Evolutionary conservation across 2,888 invertebrate species (phyloP).

Genomic region (Plemyria rubiginata): DNA sequence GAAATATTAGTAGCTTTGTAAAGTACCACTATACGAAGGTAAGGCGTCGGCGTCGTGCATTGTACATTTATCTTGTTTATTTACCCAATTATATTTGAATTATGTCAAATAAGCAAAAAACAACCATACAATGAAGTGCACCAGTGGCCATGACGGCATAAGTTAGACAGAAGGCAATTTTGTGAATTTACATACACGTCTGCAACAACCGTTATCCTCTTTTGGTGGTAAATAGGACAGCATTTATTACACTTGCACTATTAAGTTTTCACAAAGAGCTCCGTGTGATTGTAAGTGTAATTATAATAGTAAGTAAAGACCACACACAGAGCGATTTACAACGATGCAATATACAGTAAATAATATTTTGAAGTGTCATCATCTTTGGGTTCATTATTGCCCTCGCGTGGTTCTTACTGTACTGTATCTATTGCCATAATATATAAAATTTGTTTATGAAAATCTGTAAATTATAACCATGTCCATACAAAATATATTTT

Average conservation of each 20-base stretch:
- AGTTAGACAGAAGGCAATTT: slow-evolving; percentile 37
- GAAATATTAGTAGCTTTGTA: too few relatives aligned
- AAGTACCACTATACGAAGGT: neutral
- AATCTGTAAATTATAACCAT: too few relatives aligned
- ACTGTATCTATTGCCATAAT: too few relatives aligned
- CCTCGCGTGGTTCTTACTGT: neutral
- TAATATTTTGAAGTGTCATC: slow-evolving; percentile 18
- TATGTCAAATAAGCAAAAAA: slow-evolving; percentile 27
- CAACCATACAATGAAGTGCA: slow-evolving; percentile 35
- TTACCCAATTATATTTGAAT: slow-evolving; percentile 25
- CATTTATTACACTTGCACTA: slow-evolving; percentile 25
- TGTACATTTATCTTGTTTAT: slow-evolving; percentile 18
- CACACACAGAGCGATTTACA: slow-evolving; percentile 24
- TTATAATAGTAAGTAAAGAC: slow-evolving; percentile 25
- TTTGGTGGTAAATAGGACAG: slow-evolving; percentile 28
- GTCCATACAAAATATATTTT: too few relatives aligned
- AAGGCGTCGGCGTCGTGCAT: neutral
- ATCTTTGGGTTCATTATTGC: neutral
- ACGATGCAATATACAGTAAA: slow-evolving; percentile 29
- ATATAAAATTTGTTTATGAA: too few relatives aligned
- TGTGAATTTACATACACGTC: slow-evolving; percentile 37
- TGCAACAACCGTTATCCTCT: slow-evolving; percentile 28
- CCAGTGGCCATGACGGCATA: slow-evolving; percentile 50
- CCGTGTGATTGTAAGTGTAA: slow-evolving; percentile 19
- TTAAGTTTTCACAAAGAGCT: slow-evolving; percentile 22